Conservation (phyloP, 2,888 invertebrate genomes). For the Drosophila picticornis region DNA sequence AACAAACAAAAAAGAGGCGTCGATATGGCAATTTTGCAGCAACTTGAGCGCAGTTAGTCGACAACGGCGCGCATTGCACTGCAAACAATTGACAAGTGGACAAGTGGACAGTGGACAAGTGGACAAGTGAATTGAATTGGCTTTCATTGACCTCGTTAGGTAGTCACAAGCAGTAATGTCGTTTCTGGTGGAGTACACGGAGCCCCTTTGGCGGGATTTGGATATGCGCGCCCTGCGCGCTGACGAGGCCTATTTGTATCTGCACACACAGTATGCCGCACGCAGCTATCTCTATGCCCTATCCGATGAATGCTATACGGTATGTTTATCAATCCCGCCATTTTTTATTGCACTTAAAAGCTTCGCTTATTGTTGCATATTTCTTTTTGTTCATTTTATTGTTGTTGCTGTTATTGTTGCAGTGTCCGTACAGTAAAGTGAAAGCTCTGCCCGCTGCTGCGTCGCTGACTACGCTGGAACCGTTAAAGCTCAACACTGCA, state of each 20-base stretch:
- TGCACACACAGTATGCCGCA: slow-evolving; percentile 80
- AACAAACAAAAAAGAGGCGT: slow-evolving; percentile 40
- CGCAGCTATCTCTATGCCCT: slow-evolving; percentile 88
- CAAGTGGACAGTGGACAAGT: slow-evolving; percentile 12
- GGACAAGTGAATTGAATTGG: slow-evolving; percentile 9
- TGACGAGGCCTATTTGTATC: slow-evolving; percentile 89
- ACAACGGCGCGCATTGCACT: slow-evolving; percentile 42
- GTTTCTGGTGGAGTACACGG: slow-evolving; percentile 87
- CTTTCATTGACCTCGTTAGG: slow-evolving; percentile 31
- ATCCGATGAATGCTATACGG: slow-evolving; percentile 90
- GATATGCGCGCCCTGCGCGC: slow-evolving; percentile 87
- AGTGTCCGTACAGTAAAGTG: slow-evolving; percentile 89
- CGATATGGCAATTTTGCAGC: slow-evolving; percentile 54
- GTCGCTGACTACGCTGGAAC: slow-evolving; percentile 52
- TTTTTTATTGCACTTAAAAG: slow-evolving; percentile 18
- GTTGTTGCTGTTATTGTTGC: slow-evolving; percentile 34
- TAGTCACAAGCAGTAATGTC: slow-evolving; percentile 75
- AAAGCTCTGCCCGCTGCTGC: slow-evolving; percentile 72
- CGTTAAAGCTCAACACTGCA: slow-evolving; percentile 86
- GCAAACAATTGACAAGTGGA: slow-evolving; percentile 23
- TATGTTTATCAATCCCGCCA: slow-evolving; percentile 84
- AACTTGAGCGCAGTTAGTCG: slow-evolving; percentile 63
- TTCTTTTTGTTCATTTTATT: not conserved
- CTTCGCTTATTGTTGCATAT: not conserved
- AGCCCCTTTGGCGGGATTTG: slow-evolving; percentile 87